phyloP scores from a whole-genome alignment of 2,113 vertebrate species.

The Oreochromis spilurus region DNA sequence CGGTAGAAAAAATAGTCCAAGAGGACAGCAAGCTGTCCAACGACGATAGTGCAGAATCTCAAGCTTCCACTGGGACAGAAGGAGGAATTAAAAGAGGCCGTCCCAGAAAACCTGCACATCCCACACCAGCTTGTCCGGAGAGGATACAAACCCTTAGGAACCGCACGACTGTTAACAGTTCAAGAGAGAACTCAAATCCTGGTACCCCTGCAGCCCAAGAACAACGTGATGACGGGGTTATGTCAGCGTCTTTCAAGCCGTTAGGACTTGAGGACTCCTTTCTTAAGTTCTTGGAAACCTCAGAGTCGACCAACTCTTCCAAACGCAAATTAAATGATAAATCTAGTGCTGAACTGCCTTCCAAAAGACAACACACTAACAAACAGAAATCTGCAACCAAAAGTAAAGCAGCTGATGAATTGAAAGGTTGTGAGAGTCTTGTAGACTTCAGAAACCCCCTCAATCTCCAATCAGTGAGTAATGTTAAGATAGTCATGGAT shows the following conservation, averaged over 20 bases:
- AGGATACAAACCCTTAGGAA: constrained; percentile 66
- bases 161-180: constrained; percentile 59
- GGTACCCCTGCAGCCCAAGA: constrained; percentile 72
- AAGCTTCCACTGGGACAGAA: constrained; percentile 46
- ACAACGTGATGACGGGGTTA: constrained; percentile 76
- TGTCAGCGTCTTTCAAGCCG: constrained; percentile 87
- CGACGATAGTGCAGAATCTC: constrained; percentile 56
- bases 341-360: constrained; percentile 48
- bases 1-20: constrained; percentile 19
- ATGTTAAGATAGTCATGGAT: constrained; percentile 94
- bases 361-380: constrained; percentile 64
- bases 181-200: constrained; percentile 77
- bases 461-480: constrained; percentile 81
- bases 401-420: constrained; percentile 47
- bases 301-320: constrained; percentile 83
- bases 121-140: constrained; percentile 64
- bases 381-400: constrained; percentile 48
- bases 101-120: constrained; percentile 76
- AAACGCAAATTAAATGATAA: constrained; percentile 80
- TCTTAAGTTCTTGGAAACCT: constrained; percentile 86
- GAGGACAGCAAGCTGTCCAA: constrained; percentile 54
- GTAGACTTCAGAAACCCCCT: constrained; percentile 89
- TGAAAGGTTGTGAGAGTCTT: constrained; percentile 73
- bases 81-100: constrained; percentile 76
- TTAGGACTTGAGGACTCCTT: constrained; percentile 91